phyloP scores from a whole-genome alignment of 2,797 vertebrate species.

The Vireo griseus region DNA sequence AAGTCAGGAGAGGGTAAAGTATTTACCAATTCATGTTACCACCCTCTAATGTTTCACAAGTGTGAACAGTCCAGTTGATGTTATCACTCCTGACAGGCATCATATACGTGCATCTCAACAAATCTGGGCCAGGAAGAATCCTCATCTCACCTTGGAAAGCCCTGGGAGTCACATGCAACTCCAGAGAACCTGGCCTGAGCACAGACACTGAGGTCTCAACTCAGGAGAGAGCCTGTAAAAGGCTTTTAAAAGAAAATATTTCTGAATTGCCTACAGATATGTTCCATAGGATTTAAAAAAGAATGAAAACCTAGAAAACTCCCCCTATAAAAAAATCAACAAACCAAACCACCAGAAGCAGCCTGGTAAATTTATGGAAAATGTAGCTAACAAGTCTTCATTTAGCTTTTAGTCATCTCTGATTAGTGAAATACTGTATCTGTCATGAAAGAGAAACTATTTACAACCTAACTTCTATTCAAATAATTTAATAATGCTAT shows the following conservation, averaged over 20 bases:
- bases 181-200: background rate
- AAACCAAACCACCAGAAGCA: background rate
- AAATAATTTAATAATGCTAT: background rate
- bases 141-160: background rate
- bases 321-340: fast-evolving
- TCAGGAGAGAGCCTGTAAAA: background rate
- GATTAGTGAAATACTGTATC: background rate
- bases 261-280: background rate
- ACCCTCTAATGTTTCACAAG: background rate
- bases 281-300: background rate
- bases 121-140: background rate
- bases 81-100: background rate
- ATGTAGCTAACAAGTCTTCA: background rate
- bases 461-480: background rate
- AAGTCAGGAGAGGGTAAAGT: background rate
- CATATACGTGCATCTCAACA: background rate
- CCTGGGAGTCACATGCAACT: background rate
- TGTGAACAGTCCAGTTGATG: background rate
- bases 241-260: background rate
- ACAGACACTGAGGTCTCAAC: background rate
- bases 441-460: background rate
- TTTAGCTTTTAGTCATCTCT: background rate
- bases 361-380: background rate
- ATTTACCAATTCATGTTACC: background rate
- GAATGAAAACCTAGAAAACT: background rate